Base-by-base conservation (phyloP, 2,113 vertebrate species). In the Tricholaema leucomelas region DNA sequence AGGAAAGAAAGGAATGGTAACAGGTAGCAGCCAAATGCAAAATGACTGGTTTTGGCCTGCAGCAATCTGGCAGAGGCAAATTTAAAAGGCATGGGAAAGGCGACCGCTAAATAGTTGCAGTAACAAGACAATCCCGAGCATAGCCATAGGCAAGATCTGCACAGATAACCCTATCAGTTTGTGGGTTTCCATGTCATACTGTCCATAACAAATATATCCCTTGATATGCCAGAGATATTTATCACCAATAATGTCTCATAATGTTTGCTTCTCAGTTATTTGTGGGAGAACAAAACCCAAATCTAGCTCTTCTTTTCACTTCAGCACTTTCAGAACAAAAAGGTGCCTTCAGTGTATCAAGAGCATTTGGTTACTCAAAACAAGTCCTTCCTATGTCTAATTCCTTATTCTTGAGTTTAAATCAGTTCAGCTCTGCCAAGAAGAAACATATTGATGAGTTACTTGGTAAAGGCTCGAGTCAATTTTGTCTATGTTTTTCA, bases 21-120 rank as follows among this genome's bases (percentile, higher is more conserved):
- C 74, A 96, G 91, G 81, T 88, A 96, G 71, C 75, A 91, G 91
- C 71, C 71, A 87, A 93, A 87, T 80, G 52, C 60, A 82, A 85
- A 87, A 77, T 81, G 42, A 64, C 74, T 91, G 59, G 23, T 46
- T 92, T 89, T 79, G 74, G 71, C 88, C 87, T 89, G 81, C 71
- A 85, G 92, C 31, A 1, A 8, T 80, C 87, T 93, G 91, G 74
- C 87, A 89, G 25, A 24, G 25, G 42, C 42, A 72, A 44, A 65
- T 81, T 73, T 65, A 73, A 79, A 95, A 84, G 79, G 46, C 0
- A 1, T 82, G 8, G n/a, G 70, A 88, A 93, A 82, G 52, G 20
- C 52, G 88, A 48, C 15, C 64, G 78, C 74, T 93, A 79, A 91
- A 92, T n/a, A 77, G 72, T 10, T 85, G 69, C 63, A 40, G 64